phyloP scores from a whole-genome alignment of 2,113 vertebrate species.

The Gnathonemus echidnorhynchus region DNA sequence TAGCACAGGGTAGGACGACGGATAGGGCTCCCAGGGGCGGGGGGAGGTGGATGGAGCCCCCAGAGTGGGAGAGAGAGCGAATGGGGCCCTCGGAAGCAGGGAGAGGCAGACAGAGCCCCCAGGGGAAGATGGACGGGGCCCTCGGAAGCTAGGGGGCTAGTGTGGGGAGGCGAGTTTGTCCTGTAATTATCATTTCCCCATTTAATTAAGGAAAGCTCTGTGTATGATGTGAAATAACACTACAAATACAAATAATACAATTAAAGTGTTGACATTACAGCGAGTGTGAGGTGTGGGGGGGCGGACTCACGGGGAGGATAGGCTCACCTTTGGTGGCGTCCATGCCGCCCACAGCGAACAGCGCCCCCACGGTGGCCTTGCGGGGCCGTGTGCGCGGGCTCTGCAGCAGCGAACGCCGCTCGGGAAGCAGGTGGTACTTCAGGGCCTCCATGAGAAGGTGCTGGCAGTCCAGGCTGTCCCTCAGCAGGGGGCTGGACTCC shows the following conservation, averaged over 20 bases:
- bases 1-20: neutral
- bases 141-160: too few species aligned
- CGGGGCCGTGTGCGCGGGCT: constrained; percentile 91
- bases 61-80: too few species aligned
- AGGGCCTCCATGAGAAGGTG: constrained; percentile 96
- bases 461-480: constrained; percentile 93
- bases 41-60: too few species aligned
- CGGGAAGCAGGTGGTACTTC: constrained; percentile 96
- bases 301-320: neutral
- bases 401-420: constrained; percentile 85
- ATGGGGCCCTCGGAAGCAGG: neutral
- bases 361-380: constrained; percentile 88
- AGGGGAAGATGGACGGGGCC: too few species aligned
- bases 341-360: constrained; percentile 96
- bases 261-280: neutral
- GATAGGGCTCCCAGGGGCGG: neutral
- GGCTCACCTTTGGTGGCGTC: constrained; percentile 81
- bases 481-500: constrained; percentile 83
- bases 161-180: neutral
- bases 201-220: neutral
- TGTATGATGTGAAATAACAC: neutral
- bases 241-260: neutral
- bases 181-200: neutral
- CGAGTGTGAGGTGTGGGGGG: neutral
- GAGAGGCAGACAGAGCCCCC: too few species aligned